Evolutionary conservation across 2,888 invertebrate species (phyloP).

Genomic region (Plusia festucae): DNA sequence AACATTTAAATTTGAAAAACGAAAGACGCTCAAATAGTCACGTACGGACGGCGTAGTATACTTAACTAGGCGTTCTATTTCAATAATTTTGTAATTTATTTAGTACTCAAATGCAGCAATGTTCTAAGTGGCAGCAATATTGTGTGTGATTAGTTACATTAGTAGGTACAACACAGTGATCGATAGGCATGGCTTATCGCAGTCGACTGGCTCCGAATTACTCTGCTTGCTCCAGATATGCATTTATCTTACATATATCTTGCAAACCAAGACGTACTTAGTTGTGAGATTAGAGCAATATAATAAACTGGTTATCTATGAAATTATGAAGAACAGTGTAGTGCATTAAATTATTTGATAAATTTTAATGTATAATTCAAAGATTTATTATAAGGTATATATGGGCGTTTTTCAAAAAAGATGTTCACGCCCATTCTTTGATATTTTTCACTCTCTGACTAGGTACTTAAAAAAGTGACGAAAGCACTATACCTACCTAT

Average conservation of each 20-base stretch:
- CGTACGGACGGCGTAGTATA: not conserved
- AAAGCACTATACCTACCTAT: no score
- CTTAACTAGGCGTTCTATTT: not conserved
- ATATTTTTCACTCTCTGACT: no score
- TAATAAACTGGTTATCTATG: not conserved
- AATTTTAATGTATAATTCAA: no score
- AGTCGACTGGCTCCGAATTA: conserved; percentile 23
- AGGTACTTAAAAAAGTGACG: no score
- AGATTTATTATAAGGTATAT: no score
- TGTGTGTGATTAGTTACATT: conserved; percentile 28
- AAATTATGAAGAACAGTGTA: not conserved
- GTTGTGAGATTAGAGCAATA: not conserved
- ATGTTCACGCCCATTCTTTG: no score
- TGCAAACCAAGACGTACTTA: not conserved
- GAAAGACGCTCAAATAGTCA: not conserved
- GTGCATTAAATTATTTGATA: not conserved
- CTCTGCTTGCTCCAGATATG: conserved; percentile 20
- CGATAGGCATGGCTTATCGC: conserved; percentile 14
- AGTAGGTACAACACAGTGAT: conserved; percentile 23
- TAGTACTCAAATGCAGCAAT: not conserved
- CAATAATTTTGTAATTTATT: not conserved
- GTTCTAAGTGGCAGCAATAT: conserved; percentile 12
- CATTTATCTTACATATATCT: conserved; percentile 8
- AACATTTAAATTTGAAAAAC: no score
- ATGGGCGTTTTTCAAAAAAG: no score